Evolutionary conservation across 2,113 vertebrate species (phyloP), one percentile per base, ranked within the genome.

Genomic region (Sebastes schlegelii): DNA sequence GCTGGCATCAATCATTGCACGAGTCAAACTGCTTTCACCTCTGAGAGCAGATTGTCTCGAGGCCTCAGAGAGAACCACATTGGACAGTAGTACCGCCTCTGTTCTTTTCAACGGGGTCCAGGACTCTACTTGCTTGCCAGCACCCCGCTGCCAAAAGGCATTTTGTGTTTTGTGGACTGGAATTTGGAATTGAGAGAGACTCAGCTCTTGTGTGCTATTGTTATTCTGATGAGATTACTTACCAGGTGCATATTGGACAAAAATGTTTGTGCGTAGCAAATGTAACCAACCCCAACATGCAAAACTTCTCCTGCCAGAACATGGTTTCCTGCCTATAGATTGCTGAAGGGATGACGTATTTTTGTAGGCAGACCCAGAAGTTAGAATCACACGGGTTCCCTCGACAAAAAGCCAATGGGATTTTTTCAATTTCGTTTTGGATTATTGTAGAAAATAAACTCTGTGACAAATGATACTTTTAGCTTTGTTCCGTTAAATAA

Each of bases 1-100:
- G 7, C 19, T 19, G 23, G 45, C 49, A 86, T 81, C 17, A 60
- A 48, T 86, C 80, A 83, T 23, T 48, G 62, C 23, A 40, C 67
- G 48, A 11, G 58, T 68, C 40, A 54, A 62, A 68, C 62, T 55
- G 66, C 58, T 76, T 76, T 64, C 62, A 60, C 45, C 54, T 54
- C 55, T 70, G 58, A 76, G 23, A 81, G 49, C 57, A 48, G 23
- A 70, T 72, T 77, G 63, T 82, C 67, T 43, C 7, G 6, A 75
- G 77, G 43, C 77, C 14, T 81, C 23, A n/a, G 55, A 71, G n/a
- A 34, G 21, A 57, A 54, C 42, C 54, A 57, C 52, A 45, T 7
- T 76, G 61, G 65, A 54, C 61, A 12, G 52, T 46, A 17, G 26
- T 69, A 21, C n/a, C 46, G 19, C 26, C 2, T 49, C 48, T 55